phyloP scores from a whole-genome alignment of 2,797 vertebrate species.

The Psittacula derbiana region DNA sequence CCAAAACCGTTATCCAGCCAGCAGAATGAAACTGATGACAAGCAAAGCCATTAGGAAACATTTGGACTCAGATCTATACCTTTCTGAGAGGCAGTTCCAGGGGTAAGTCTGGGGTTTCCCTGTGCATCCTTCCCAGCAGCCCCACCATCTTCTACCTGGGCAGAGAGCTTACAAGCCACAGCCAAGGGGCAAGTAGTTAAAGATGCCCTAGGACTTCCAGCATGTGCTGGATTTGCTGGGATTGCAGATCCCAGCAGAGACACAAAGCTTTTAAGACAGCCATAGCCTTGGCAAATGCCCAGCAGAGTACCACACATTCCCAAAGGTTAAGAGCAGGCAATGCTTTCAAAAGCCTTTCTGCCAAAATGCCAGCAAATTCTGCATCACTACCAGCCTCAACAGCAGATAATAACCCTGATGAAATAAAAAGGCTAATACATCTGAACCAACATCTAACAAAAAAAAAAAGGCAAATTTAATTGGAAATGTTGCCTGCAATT shows the following conservation, averaged over 20 bases:
- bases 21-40: not conserved
- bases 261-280: not conserved
- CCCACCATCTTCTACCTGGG: not conserved
- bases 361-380: not conserved
- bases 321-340: not conserved
- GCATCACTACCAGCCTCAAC: not conserved
- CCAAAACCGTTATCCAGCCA: not conserved
- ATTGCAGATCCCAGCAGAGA: not conserved
- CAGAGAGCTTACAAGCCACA: not conserved
- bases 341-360: not conserved
- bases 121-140: not conserved
- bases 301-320: not conserved
- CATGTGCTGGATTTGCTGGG: not conserved
- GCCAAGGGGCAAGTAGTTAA: not conserved
- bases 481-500: constrained; percentile 9
- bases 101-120: not conserved
- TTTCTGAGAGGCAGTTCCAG: not conserved
- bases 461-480: not conserved
- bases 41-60: not conserved
- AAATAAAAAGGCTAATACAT: not conserved
- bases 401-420: not conserved
- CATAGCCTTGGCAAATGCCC: not conserved
- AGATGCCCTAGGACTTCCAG: not conserved
- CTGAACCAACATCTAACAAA: not conserved
- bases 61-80: not conserved